Percentiles rank a stretch among this genome's conserved stretches.
Conservation (phyloP, 2,888 invertebrate species). For the Aspidapion aeneum region DNA sequence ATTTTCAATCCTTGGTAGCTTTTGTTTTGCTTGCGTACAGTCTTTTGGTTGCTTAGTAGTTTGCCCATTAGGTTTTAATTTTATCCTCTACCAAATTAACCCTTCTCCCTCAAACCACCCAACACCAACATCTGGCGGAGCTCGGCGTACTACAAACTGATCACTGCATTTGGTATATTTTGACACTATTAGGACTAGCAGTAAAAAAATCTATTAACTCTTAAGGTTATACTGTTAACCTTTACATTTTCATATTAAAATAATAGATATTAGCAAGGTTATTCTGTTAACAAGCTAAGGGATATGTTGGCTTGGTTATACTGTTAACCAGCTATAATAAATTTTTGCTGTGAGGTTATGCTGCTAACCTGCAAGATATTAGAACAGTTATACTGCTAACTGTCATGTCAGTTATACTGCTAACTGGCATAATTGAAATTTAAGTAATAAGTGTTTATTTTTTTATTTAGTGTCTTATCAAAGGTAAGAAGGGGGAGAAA, state of each 20-base stretch:
- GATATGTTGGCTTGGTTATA: slow-evolving; percentile 9
- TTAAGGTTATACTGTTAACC: background rate
- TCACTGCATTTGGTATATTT: background rate
- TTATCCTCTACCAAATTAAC: slow-evolving; percentile 23
- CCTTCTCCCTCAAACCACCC: slow-evolving; percentile 35
- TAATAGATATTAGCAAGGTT: slow-evolving; percentile 8
- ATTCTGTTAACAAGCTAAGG: slow-evolving; percentile 9
- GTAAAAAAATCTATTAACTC: too few species aligned
- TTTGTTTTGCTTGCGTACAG: slow-evolving; percentile 39
- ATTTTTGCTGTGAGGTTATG: slow-evolving; percentile 11
- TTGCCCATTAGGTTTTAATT: slow-evolving; percentile 28
- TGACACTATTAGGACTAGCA: background rate
- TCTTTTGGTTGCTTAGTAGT: slow-evolving; percentile 33
- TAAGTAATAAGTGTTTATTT: slow-evolving; percentile 13
- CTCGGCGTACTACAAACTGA: background rate
- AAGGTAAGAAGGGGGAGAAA: slow-evolving; percentile 49
- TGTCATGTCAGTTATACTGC: background rate
- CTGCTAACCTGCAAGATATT: slow-evolving; percentile 14
- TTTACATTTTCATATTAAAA: background rate
- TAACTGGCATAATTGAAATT: slow-evolving; percentile 6
- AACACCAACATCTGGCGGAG: background rate
- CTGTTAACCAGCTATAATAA: slow-evolving; percentile 14
- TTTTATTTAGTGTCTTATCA: slow-evolving; percentile 20
- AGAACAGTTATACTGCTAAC: background rate
- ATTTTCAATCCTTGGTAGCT: slow-evolving; percentile 39